Conservation (phyloP, 2,797 vertebrate species). For the Ataeniobius toweri region DNA sequence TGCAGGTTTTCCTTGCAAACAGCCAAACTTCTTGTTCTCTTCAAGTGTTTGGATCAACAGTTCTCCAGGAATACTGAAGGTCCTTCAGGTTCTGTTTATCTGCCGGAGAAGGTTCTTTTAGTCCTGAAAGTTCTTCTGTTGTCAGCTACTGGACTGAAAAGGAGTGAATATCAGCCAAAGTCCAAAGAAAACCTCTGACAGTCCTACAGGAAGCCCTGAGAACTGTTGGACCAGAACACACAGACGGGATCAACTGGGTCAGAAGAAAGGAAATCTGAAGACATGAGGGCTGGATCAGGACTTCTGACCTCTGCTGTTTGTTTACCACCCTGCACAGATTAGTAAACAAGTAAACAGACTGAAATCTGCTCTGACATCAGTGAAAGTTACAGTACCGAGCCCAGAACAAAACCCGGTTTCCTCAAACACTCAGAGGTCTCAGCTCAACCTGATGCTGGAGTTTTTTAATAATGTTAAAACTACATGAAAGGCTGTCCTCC, state of each 20-base stretch:
- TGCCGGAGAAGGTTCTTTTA: neutral
- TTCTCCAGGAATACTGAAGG: neutral
- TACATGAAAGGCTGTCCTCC: neutral
- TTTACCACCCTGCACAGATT: neutral
- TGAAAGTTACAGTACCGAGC: neutral
- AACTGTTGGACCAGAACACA: neutral
- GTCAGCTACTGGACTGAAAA: neutral
- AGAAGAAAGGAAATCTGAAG: neutral
- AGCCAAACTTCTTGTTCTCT: neutral
- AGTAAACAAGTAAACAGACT: too few species aligned
- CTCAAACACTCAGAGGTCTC: neutral
- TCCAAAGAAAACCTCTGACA: neutral
- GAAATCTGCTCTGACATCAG: neutral
- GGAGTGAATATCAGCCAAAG: neutral
- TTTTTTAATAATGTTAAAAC: too few species aligned
- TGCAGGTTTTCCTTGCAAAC: neutral
- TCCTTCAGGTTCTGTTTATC: neutral
- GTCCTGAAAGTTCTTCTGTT: too few species aligned
- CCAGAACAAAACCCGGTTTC: neutral
- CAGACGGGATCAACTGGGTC: too few species aligned
- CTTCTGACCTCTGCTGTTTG: neutral
- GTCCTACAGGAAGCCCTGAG: neutral
- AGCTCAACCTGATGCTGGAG: neutral
- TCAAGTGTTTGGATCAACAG: neutral
- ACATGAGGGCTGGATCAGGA: neutral